Evolutionary conservation across 2,888 invertebrate species (phyloP).

Genomic region (Noctuana brunneofusca): DNA sequence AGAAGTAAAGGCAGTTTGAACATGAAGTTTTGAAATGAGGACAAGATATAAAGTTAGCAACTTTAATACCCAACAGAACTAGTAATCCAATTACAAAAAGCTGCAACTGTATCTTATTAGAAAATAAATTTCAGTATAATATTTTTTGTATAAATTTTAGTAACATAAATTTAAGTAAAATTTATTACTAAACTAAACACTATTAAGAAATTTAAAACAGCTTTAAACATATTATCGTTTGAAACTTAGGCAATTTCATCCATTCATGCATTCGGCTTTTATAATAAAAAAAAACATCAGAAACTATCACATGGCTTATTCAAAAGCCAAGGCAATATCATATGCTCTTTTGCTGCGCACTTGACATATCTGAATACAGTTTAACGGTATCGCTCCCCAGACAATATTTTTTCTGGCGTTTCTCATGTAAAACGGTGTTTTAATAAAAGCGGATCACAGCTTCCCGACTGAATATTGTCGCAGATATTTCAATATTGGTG

Average conservation of each 20-base stretch:
- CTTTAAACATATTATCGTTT: neutral
- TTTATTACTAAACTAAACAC: too few species aligned
- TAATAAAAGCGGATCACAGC: conserved; percentile 79
- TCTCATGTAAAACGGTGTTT: conserved; percentile 69
- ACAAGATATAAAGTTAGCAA: neutral
- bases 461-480: conserved; percentile 76
- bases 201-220: too few species aligned
- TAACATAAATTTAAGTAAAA: too few species aligned
- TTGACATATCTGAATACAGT: conserved; percentile 34
- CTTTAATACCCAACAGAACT: neutral
- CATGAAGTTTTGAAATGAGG: neutral
- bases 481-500: conserved; percentile 82
- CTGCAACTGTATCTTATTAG: neutral
- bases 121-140: too few species aligned
- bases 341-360: conserved; percentile 29
- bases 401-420: conserved; percentile 64
- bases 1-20: neutral
- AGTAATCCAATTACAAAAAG: neutral
- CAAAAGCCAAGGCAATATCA: conserved; percentile 29
- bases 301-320: conserved; percentile 12
- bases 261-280: neutral
- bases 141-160: too few species aligned
- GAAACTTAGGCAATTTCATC: neutral
- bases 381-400: conserved; percentile 41
- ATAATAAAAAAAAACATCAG: conserved; percentile 9